Percentiles rank a stretch among this genome's conserved stretches.
phyloP scores from a whole-genome alignment of 2,113 vertebrate genomes.

The Microtus ochrogaster region DNA sequence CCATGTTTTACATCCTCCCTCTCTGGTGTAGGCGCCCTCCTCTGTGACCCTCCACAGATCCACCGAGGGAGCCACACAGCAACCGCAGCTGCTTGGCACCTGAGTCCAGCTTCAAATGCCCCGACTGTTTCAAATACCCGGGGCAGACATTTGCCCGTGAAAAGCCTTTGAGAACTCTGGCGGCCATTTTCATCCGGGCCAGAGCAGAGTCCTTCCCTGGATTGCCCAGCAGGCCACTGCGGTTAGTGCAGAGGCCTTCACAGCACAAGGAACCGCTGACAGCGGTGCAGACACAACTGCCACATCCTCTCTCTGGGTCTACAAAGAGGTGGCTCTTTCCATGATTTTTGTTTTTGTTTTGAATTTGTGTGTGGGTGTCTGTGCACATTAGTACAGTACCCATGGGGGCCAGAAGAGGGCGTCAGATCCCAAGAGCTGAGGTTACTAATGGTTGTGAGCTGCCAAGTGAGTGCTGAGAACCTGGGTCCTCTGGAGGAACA shows the following conservation, averaged over 20 bases:
- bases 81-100: too few species aligned
- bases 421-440: not conserved
- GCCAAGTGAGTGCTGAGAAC: too few species aligned
- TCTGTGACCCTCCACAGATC: not conserved
- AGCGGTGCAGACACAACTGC: too few species aligned
- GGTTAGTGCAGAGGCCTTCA: not conserved
- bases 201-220: not conserved
- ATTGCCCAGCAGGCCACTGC: not conserved
- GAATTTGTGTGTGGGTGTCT: not conserved
- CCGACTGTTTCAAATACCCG: not conserved
- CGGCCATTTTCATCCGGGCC: not conserved
- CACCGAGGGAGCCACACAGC: not conserved
- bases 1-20: not conserved
- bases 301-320: not conserved
- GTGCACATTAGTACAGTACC: not conserved
- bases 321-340: not conserved
- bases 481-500: not conserved
- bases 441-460: not conserved
- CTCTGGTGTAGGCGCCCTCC: not conserved
- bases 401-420: not conserved
- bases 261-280: too few species aligned
- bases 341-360: not conserved
- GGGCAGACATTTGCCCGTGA: not conserved
- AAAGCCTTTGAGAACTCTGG: not conserved
- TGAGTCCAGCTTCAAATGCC: not conserved